Conservation (phyloP, 2,888 invertebrate species). For the Pristionchus mayeri region DNA sequence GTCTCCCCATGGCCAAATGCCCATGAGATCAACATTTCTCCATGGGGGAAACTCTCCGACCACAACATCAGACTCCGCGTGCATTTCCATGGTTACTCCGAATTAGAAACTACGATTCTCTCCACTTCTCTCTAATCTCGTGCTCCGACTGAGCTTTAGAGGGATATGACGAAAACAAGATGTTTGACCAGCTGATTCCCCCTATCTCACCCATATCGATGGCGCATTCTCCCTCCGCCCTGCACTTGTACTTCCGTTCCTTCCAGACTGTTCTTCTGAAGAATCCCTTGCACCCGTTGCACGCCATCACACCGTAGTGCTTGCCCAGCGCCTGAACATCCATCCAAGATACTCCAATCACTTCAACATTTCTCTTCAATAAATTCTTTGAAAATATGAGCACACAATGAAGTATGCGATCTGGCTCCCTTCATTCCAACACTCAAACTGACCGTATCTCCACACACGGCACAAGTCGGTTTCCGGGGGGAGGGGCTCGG, state of each 20-base stretch:
- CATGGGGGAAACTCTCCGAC: neutral
- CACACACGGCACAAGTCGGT: conserved; percentile 6
- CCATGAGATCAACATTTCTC: neutral
- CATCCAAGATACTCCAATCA: neutral
- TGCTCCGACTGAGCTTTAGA: neutral
- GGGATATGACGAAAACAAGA: too few species aligned
- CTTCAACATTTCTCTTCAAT: neutral
- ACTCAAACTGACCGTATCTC: neutral
- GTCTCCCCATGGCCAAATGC: neutral
- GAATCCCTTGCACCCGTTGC: conserved; percentile 47
- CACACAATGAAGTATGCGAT: too few species aligned
- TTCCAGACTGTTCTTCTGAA: conserved; percentile 29
- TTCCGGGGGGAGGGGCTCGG: neutral
- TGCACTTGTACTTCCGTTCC: conserved; percentile 42
- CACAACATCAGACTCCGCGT: too few species aligned
- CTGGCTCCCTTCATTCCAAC: neutral
- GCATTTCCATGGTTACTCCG: too few species aligned
- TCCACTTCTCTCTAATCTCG: neutral
- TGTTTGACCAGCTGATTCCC: too few species aligned
- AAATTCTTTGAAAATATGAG: too few species aligned
- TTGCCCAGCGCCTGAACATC: conserved; percentile 33
- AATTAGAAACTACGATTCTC: too few species aligned
- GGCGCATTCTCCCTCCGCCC: neutral
- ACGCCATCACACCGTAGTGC: conserved; percentile 42
- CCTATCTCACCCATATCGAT: conserved; percentile 17